These are phyloP conservation scores for Hesperophylax magnus DNA, from an alignment of 1,140 invertebrate genomes.

Conservation along the genomic window DNA sequence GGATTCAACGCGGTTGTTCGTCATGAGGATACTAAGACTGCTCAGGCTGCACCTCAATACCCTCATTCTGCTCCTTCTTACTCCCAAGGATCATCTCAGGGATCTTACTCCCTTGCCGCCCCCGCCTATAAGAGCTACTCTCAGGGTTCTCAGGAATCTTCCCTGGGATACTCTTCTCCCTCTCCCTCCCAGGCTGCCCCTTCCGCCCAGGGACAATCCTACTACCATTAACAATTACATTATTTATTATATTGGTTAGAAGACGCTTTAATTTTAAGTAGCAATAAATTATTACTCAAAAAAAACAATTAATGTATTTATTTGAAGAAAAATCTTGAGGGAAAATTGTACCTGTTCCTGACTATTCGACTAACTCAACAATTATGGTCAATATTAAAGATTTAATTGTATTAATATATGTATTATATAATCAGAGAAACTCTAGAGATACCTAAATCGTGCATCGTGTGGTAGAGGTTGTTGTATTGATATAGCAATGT, in stretches of 20 bases:
- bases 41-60: constrained; percentile 54
- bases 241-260: constrained; percentile 39
- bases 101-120: constrained; percentile 34
- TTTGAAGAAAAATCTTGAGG: no score
- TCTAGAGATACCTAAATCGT: no score
- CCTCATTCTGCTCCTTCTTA: constrained; percentile 27
- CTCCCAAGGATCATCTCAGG: no score
- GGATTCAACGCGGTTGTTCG: constrained; percentile 80
- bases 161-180: neutral
- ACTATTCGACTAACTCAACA: no score
- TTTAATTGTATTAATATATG: no score
- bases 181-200: constrained; percentile 53
- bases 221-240: constrained; percentile 46
- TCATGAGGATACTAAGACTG: constrained; percentile 66
- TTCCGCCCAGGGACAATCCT: constrained; percentile 50
- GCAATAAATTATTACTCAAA: constrained; percentile 24
- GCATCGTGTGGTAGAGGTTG: no score
- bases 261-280: constrained; percentile 45
- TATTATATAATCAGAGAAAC: no score
- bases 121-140: constrained; percentile 32
- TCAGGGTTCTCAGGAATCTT: constrained; percentile 11
- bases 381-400: no score
- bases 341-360: no score
- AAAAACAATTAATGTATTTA: no score
- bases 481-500: no score